Evolutionary conservation across 2,888 invertebrate genomes (phyloP), one percentile per base, ranked within the genome.

Genomic region (Caenorhabditis sp.): DNA sequence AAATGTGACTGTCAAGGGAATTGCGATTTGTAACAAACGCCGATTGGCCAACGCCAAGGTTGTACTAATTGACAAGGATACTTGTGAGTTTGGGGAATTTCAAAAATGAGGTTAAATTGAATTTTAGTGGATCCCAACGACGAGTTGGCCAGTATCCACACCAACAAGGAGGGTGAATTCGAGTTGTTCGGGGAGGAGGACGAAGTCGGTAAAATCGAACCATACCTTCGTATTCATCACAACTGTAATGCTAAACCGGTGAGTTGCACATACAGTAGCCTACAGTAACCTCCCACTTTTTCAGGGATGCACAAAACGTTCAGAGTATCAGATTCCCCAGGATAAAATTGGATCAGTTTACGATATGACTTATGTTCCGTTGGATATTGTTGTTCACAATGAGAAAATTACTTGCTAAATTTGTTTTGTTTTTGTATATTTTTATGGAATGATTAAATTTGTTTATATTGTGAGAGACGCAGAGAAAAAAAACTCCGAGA

Each of bases 61-160:
- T 21, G 50, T 81, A 36, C 74, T 82, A 19, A 78, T 66, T 66
- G 82, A 82, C 63, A 72, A 73, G 57, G 82, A 82, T 55, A 82
- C 82, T 24, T 66, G 82, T 82, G 19, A 75, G 81, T 74, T 53
- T 1, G 10, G 5, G 54, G 24, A 10, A 23, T 23, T n/a, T 23
- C 57, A 27, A n/a, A 57, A 12, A 3, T 53, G 1, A 10, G 4
- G 31, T 10, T 31, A 4, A 43, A 10, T 17, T 43, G n/a, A n/a
- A 21, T 70, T 78, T 65, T 63, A 82, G 82, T 82, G 36, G 82
- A 82, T 59, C 82, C 81, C 51, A 77, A 82, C 62, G 82, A 82
- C 58, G 75, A 78, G 23, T 71, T 82, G 26, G 69, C 72, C 37
- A 54, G 62, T n/a, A 77, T 79, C 1, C 74, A 76, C 58, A 81